Evolutionary conservation across 2,113 vertebrate genomes (phyloP).

Genomic region (Pampusana beccarii): DNA sequence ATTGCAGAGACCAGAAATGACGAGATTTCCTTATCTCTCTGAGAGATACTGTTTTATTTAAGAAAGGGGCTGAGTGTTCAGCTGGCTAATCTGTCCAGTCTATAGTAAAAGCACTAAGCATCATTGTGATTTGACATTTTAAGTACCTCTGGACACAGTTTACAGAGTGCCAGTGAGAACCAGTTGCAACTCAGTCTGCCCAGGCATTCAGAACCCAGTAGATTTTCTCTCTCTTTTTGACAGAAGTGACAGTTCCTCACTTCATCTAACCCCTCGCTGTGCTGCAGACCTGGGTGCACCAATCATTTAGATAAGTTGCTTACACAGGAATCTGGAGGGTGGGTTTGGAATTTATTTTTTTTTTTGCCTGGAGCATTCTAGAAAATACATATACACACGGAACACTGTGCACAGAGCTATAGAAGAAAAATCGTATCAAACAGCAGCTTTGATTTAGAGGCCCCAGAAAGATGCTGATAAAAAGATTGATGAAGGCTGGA

Average conservation of each 20-base stretch:
- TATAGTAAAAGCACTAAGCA: not conserved
- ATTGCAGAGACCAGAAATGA: not conserved
- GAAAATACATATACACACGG: not conserved
- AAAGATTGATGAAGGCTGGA: not conserved
- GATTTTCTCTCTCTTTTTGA: not conserved
- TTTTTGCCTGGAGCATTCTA: not conserved
- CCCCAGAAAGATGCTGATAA: not conserved
- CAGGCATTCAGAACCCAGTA: not conserved
- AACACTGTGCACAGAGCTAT: not conserved
- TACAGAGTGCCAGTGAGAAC: not conserved
- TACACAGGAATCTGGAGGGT: not conserved
- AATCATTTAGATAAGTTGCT: not conserved
- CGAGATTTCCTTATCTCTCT: not conserved
- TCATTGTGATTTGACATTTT: not conserved
- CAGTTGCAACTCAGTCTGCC: not conserved
- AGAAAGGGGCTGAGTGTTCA: not conserved
- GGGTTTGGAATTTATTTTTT: not conserved
- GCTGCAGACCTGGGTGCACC: not conserved
- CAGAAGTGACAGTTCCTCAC: not conserved
- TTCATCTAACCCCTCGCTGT: not conserved
- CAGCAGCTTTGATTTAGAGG: not conserved
- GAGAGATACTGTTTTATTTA: not conserved
- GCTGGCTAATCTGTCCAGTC: not conserved
- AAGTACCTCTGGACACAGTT: not conserved
- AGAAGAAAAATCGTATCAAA: not conserved